Evolutionary conservation across 2,888 invertebrate genomes (phyloP), one percentile per base, ranked within the genome.

Genomic region (Petrolisthes cinctipes): DNA sequence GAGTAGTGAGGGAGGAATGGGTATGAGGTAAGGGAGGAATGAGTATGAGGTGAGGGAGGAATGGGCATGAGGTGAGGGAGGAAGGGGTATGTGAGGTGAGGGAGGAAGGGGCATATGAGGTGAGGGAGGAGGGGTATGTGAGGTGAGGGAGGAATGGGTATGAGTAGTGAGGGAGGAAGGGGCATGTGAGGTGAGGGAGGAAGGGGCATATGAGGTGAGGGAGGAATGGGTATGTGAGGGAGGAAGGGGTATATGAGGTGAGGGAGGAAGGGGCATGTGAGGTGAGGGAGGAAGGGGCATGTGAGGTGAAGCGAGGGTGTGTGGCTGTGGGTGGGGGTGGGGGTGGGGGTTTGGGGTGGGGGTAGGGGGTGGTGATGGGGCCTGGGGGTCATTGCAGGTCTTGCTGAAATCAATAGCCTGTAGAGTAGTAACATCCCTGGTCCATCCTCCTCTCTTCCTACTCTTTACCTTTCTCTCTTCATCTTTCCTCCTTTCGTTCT

Each of bases 331-430:
- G n/a, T n/a, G n/a, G n/a, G n/a, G n/a, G n/a, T n/a, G n/a, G n/a
- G 17, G 61, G 61, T 9, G 17, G 9, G 61, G 61, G 61, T 9
- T 11, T 1, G 61, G 61, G 61, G 61, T 11, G 3, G 61, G 61
- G n/a, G n/a, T n/a, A n/a, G n/a, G n/a, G n/a, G 81, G 7, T 9
- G 81, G 81, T 1, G 11, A 57, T 20, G 81, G 57, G 20, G 56
- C 20, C n/a, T 37, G 81, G 23, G 81, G 81, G 81, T 81, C 81
- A 81, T 81, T 81, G 81, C 81, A 57, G 81, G 56, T 81, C 81
- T 81, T 81, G 81, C 81, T 37, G 81, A 57, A 81, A 81, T 81
- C 81, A 81, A 81, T 81, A 81, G 81, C 61, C 66, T 61, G 68
- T 66, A 66, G 20, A 82, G 68, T 66, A 61, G 61, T 23, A 9